Conservation (phyloP, 23 tunicate species). For the Styela plicata region DNA sequence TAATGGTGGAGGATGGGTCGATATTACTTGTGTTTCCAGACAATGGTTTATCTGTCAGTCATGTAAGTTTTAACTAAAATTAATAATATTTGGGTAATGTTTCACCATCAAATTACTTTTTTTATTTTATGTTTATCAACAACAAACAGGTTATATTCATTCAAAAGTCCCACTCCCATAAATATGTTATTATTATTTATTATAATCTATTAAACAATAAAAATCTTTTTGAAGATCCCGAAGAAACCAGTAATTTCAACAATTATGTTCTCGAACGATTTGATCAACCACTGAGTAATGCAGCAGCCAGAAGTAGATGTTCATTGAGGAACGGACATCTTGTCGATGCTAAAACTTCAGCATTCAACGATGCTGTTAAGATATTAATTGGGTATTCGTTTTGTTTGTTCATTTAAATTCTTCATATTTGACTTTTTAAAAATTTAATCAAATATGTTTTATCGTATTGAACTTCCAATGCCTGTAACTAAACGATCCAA, state of each 20-base stretch:
- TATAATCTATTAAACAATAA: neutral
- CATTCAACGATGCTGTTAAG: neutral
- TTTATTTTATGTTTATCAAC: neutral
- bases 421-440: too few species aligned
- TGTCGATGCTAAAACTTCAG: neutral
- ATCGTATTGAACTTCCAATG: too few species aligned
- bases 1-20: neutral
- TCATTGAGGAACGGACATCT: neutral
- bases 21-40: neutral
- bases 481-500: too few species aligned
- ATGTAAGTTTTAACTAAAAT: neutral
- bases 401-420: neutral
- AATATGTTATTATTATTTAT: too few species aligned
- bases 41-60: neutral
- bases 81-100: too few species aligned
- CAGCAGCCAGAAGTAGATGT: neutral
- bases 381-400: neutral
- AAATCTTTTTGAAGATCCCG: neutral
- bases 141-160: neutral
- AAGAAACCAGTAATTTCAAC: neutral
- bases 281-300: neutral
- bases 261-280: neutral
- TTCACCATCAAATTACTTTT: too few species aligned
- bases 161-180: neutral
- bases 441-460: neutral